Base-by-base conservation (phyloP, 2,888 invertebrate genomes). In the Arrhopalites spinosus region DNA sequence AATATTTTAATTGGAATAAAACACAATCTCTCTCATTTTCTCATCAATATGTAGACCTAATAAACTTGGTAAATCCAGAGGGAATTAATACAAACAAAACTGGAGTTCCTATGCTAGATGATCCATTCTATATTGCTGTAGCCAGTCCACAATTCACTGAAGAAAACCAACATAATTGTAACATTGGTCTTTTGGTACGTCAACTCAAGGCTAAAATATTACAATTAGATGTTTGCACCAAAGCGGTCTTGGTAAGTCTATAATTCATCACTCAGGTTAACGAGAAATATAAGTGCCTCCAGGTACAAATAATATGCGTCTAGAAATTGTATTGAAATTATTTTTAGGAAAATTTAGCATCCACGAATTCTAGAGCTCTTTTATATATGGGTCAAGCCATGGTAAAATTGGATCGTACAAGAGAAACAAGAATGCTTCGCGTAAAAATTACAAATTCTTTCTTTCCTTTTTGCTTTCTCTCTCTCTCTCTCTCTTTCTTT, bases 341-440 rank as follows among this genome's bases (percentile, higher is more conserved):
- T 36, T 36, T 36, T n/a, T n/a, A 71, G 71, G 71, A 71, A n/a
- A 71, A 71, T 61, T 30, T 71, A 36, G 59, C 71, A 43, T 43
- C 71, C 1, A 71, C 71, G 11, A 71, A 71, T 43, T 71, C 71
- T 15, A 30, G 71, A 27, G 71, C 71, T 71, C 53, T 71, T 43
- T 23, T 71, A 20, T 59, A 71, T 23, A 59, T 71, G 43, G 71
- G 71, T 13, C 71, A 71, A 59, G 71, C 71, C 3, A 71, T 71
- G 71, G 61, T 71, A 0, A 71, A 71, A 20, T 23, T 71, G 59
- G 71, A 71, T 43, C 53, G 61, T 15, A 59, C 71, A 11, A 59
- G 71, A 45, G 71, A 71, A 43, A 59, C 25, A 0, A 29, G 71
- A 20, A 71, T 23, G 59, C 25, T 68, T 13, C 43, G 50, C 25